phyloP scores from a whole-genome alignment of 2,888 invertebrate genomes.

The Trichacis sp. region DNA sequence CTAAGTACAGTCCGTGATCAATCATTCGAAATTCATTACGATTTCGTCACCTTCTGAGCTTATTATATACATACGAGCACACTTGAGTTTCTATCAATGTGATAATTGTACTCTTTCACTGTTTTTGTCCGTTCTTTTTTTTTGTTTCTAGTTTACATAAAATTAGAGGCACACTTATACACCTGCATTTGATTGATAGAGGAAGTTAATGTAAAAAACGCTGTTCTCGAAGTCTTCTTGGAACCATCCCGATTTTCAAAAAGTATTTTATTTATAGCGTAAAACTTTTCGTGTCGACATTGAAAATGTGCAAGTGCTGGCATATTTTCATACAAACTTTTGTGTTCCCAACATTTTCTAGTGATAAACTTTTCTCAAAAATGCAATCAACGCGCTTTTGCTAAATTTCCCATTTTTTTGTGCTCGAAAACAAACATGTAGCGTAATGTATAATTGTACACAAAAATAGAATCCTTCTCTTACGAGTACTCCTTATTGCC shows the following conservation, averaged over 20 bases:
- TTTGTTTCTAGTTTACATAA: neutral
- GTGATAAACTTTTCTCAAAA: no score
- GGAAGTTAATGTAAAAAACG: neutral
- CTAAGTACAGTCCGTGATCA: slow-evolving; percentile 26
- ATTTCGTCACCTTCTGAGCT: slow-evolving; percentile 20
- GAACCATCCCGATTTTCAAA: no score
- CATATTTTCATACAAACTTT: no score
- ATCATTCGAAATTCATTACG: slow-evolving; percentile 3
- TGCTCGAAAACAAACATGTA: neutral
- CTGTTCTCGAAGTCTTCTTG: no score
- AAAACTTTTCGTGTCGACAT: no score
- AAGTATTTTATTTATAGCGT: no score
- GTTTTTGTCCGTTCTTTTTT: neutral
- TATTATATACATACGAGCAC: slow-evolving; percentile 36
- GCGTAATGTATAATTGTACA: neutral
- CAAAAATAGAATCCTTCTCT: neutral
- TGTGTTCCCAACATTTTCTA: no score
- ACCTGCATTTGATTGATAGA: slow-evolving; percentile 4
- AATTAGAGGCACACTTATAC: slow-evolving; percentile 8
- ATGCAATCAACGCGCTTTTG: no score
- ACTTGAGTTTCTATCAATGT: slow-evolving; percentile 33
- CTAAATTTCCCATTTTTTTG: no score
- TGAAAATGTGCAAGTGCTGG: no score
- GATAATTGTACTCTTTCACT: slow-evolving; percentile 2
- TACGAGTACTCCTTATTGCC: neutral